These are phyloP conservation scores for Spisula solida DNA, from an alignment of 2,888 invertebrate species.

Conservation along the genomic window DNA sequence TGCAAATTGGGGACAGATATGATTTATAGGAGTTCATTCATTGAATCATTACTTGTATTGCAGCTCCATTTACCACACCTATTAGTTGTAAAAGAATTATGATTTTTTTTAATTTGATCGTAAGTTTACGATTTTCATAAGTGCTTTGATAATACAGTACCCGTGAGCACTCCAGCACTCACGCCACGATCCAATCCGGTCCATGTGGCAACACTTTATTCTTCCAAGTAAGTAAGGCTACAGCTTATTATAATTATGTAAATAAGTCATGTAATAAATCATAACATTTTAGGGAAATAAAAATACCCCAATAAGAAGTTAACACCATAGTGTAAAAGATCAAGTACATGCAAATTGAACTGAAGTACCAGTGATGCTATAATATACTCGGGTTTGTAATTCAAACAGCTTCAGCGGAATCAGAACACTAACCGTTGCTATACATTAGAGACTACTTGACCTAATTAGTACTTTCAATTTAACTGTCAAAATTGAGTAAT, in stretches of 20 bases:
- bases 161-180: too few relatives aligned
- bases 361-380: neutral
- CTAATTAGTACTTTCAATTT: slow-evolving; percentile 26
- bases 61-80: too few relatives aligned
- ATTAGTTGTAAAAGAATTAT: too few relatives aligned
- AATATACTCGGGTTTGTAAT: neutral
- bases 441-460: slow-evolving; percentile 24
- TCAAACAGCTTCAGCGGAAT: neutral
- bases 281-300: neutral
- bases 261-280: neutral
- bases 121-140: too few relatives aligned
- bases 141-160: too few relatives aligned
- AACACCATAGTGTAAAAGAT: neutral
- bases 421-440: neutral
- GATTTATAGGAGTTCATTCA: too few relatives aligned
- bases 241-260: neutral
- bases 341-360: neutral
- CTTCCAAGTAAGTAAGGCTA: neutral
- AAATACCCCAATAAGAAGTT: neutral
- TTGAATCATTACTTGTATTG: too few relatives aligned
- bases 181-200: too few relatives aligned
- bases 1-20: too few relatives aligned
- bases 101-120: too few relatives aligned
- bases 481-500: slow-evolving; percentile 31
- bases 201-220: neutral